Conservation (phyloP, 2,797 vertebrate species). For the Enteromius paludinosus region DNA sequence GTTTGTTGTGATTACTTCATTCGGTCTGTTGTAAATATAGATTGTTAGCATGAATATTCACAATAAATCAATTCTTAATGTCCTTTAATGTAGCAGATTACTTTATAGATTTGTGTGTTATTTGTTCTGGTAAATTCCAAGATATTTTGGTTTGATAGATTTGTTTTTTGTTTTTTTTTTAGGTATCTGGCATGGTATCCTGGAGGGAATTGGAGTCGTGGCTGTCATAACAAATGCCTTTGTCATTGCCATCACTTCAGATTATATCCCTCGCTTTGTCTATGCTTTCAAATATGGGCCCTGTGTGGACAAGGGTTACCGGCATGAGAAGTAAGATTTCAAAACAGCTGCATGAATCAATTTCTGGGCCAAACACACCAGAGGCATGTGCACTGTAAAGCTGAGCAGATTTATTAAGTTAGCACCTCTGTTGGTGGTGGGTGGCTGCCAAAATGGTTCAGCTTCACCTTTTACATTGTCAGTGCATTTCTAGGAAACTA, state of each 20-base stretch:
- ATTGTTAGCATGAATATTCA: background rate
- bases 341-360: background rate
- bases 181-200: slow-evolving; percentile 99
- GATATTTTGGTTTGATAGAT: background rate
- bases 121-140: background rate
- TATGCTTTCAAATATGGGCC: slow-evolving; percentile 98
- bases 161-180: slow-evolving; percentile 18
- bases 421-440: background rate
- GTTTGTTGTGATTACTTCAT: slow-evolving; percentile 1
- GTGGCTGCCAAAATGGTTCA: background rate
- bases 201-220: slow-evolving; percentile 96
- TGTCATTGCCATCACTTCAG: slow-evolving; percentile 98
- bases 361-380: background rate
- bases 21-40: background rate
- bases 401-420: background rate
- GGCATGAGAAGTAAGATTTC: slow-evolving; percentile 83
- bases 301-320: slow-evolving; percentile 87
- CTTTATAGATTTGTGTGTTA: background rate
- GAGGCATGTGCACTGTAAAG: background rate
- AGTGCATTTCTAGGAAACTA: background rate
- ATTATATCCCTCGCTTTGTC: slow-evolving; percentile 98
- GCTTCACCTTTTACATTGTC: background rate
- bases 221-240: slow-evolving; percentile 99
- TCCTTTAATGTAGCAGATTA: background rate
- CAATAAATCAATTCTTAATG: background rate